Base-by-base conservation (phyloP, 1,140 invertebrate genomes). In the Hylyphantes graminicola region DNA sequence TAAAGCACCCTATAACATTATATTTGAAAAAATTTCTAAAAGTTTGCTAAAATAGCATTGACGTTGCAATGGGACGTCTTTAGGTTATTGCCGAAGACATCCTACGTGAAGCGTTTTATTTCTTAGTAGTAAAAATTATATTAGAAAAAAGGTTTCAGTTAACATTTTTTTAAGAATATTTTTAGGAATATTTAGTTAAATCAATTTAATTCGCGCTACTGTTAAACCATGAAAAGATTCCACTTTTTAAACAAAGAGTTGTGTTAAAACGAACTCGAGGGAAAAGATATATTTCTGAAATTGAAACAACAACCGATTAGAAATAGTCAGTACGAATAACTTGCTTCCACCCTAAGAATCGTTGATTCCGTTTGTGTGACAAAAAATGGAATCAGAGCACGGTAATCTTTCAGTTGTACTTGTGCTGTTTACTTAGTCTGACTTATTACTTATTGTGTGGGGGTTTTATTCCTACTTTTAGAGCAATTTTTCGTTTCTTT, bases 361-460 rank as follows among this genome's bases (percentile, higher is more conserved):
- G 61, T 54, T 80, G 61, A 76, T 78, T 78, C 76, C 54, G 55
- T 65, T 67, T 64, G 9, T 13, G 51, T 70, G 51, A 70, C 77
- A 80, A 53, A 51, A 17, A 67, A 80, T 80, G 77, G 77, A 80
- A 80, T 80, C 70, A 80, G 77, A 80, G 77, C 77, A 80, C 57
- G 74, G 48, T 51, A 78, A 80, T 70, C 59, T 80, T 70, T 65
- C 65, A 50, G 51, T 80, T 57, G 63, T 21, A 17, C 35, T 35
- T 35, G n/a, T 51, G 12, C 68, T 70, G 77, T 80, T 70, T 80
- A 57, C 77, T 59, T 35, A 57, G 54, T 50, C 51, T 59, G 77
- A 80, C 35, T 80, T 80, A 80, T 80, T 48, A 21, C 77, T 55
- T 65, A 80, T 80, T 80, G 77, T 80, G 65, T 67, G 15, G 63